Conservation (phyloP, 2,888 invertebrate species). For the Meiosimyza platycephala region DNA sequence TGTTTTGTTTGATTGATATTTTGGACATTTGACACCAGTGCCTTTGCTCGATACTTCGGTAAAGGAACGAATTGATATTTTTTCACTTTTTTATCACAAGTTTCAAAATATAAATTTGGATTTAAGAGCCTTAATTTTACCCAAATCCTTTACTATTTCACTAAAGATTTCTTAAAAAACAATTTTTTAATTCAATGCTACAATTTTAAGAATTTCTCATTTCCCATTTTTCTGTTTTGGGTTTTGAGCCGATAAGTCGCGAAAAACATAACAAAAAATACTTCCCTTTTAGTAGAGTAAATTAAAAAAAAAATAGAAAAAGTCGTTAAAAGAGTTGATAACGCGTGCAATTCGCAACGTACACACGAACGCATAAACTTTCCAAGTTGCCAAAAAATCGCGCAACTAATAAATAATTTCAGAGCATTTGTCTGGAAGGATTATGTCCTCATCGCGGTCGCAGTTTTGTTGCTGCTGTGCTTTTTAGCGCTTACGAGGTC, state of each 20-base stretch:
- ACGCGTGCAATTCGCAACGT: slow-evolving; percentile 24
- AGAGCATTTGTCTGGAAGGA: slow-evolving; percentile 53
- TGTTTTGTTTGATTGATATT: no score
- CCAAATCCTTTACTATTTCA: not conserved
- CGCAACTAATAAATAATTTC: slow-evolving; percentile 47
- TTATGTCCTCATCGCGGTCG: slow-evolving; percentile 44
- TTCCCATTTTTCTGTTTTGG: no score
- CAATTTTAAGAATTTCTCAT: no score
- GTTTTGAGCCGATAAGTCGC: no score
- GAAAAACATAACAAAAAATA: no score
- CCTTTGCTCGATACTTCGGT: no score
- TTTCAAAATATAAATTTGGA: no score
- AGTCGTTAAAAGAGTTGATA: slow-evolving; percentile 32
- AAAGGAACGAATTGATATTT: no score
- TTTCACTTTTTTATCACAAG: no score
- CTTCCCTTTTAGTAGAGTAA: not conserved
- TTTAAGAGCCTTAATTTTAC: not conserved
- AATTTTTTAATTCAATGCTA: no score
- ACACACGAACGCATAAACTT: slow-evolving; percentile 22
- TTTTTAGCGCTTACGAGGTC: not conserved
- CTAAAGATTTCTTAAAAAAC: no score
- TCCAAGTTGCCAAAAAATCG: slow-evolving; percentile 36
- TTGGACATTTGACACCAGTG: no score
- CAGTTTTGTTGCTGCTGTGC: slow-evolving; percentile 6
- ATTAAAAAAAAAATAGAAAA: slow-evolving; percentile 22